Evolutionary conservation across 2,888 invertebrate genomes (phyloP).

Genomic region (Morpho helenor): DNA sequence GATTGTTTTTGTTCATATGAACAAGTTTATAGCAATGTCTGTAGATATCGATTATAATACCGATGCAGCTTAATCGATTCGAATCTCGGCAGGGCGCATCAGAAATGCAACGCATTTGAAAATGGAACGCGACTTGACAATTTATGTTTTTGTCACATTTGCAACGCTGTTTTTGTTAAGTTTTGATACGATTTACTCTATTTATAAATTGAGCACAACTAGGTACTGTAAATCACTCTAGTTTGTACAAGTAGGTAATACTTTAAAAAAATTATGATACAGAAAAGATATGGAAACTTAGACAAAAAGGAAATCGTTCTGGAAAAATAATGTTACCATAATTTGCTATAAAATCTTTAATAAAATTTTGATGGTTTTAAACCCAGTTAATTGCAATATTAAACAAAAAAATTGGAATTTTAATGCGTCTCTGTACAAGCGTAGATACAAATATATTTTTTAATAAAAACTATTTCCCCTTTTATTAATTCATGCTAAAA

Average conservation of each 20-base stretch:
- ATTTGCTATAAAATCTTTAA: too few relatives aligned
- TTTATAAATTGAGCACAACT: conserved; percentile 8
- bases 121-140: conserved; percentile 47
- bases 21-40: conserved; percentile 7
- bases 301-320: too few relatives aligned
- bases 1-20: conserved; percentile 1
- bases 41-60: conserved; percentile 30
- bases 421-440: too few relatives aligned
- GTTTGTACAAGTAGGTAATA: not conserved
- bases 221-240: not conserved
- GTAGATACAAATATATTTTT: too few relatives aligned
- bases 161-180: conserved; percentile 38
- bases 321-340: too few relatives aligned
- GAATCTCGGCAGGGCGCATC: conserved; percentile 47
- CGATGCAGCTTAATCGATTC: conserved; percentile 40
- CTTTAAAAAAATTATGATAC: too few relatives aligned
- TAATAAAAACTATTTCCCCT: too few relatives aligned
- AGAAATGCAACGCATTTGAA: conserved; percentile 43
- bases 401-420: too few relatives aligned
- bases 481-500: not conserved
- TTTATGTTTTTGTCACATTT: conserved; percentile 51
- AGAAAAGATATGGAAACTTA: too few relatives aligned
- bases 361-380: too few relatives aligned
- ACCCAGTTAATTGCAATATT: too few relatives aligned
- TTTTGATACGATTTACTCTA: conserved; percentile 20